These are phyloP conservation scores for Aptenodytes patagonicus DNA, from an alignment of 2,113 vertebrate genomes.

Conservation along the genomic window DNA sequence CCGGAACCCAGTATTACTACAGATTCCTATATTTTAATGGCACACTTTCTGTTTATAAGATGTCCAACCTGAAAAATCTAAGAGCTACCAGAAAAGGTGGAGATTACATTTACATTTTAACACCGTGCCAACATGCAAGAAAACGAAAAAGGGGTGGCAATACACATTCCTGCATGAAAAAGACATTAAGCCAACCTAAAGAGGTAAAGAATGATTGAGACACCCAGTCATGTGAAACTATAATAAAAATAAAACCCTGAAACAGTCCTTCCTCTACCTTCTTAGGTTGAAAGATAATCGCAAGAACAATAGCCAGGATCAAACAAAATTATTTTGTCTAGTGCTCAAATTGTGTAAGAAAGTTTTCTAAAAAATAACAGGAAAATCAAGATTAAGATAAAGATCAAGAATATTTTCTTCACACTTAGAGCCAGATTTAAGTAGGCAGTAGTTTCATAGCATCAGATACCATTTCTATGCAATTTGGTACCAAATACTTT, in stretches of 20 bases:
- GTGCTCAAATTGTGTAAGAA: background rate
- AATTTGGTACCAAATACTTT: background rate
- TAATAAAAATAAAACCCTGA: background rate
- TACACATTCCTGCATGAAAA: background rate
- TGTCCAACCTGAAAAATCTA: background rate
- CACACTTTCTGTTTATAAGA: background rate
- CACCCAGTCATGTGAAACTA: background rate
- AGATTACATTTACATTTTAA: background rate
- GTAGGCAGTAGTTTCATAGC: background rate
- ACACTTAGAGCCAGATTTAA: background rate
- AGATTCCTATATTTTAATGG: background rate
- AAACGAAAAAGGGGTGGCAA: background rate
- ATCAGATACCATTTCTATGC: background rate
- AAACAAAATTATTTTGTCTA: background rate
- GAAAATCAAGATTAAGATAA: background rate
- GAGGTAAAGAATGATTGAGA: background rate
- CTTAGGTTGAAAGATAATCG: background rate
- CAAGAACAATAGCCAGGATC: background rate
- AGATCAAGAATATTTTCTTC: background rate
- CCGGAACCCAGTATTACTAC: background rate
- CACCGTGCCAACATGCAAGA: background rate
- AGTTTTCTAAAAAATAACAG: background rate
- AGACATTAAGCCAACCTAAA: background rate
- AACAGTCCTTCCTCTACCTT: background rate
- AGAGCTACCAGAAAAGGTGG: background rate